These are phyloP conservation scores for Yasuhikotakia modesta DNA, from an alignment of 2,797 vertebrate genomes.

Conservation along the genomic window DNA sequence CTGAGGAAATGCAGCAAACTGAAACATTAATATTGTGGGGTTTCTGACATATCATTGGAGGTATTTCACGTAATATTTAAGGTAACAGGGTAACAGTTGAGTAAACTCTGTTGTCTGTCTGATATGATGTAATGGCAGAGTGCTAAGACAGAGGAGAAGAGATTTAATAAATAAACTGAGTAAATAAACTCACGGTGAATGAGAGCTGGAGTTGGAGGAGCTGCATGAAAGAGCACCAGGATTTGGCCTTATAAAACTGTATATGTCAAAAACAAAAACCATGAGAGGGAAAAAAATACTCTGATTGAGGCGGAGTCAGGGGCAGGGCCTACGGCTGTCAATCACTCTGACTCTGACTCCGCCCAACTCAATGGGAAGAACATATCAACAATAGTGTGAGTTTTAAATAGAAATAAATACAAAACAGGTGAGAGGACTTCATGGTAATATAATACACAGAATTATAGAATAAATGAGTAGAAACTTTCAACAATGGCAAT, in stretches of 20 bases:
- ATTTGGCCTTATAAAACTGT: slow-evolving; percentile 97
- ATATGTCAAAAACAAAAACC: slow-evolving; percentile 81
- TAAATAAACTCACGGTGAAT: slow-evolving; percentile 93
- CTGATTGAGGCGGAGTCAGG: slow-evolving; percentile 60
- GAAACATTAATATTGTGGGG: background rate
- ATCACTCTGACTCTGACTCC: slow-evolving; percentile 50
- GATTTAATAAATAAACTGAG: slow-evolving; percentile 74
- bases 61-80: no score
- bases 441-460: slow-evolving; percentile 45
- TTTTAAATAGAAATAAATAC: slow-evolving; percentile 39
- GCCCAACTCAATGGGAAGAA: slow-evolving; percentile 52
- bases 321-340: slow-evolving; percentile 46
- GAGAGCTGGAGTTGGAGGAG: slow-evolving; percentile 95
- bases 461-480: background rate
- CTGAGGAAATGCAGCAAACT: background rate
- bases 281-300: slow-evolving; percentile 69
- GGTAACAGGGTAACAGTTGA: no score
- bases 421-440: slow-evolving; percentile 14
- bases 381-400: slow-evolving; percentile 47
- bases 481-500: background rate
- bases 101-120: no score
- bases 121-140: slow-evolving; percentile 29
- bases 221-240: slow-evolving; percentile 91
- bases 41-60: background rate
- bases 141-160: slow-evolving; percentile 38